Evolutionary conservation across 64 coral and sea anemone genomes (phyloP), one percentile per base, ranked within the genome.

Genomic region (Pocillopora damicornis): DNA sequence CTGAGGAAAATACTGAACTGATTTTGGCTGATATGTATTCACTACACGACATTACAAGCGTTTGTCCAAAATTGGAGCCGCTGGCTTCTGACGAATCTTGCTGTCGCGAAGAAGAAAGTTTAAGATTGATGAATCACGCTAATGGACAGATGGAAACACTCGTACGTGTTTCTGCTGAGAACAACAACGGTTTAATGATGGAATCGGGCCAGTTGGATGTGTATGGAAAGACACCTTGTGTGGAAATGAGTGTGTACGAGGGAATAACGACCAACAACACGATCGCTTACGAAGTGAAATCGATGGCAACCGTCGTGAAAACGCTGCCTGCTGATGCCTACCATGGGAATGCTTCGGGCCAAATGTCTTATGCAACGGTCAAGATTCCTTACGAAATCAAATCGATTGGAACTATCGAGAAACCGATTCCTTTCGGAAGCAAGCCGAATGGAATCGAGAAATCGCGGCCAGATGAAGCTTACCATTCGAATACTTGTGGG

Each of bases 11-110:
- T 23, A 71, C 20, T 71, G 20, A 71, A 23, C n/a, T 20, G 42
- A 0, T 4, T 7, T 71, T 23, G 6, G n/a, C 25, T 23, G n/a
- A 25, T 5, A 85, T 85, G 81, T 85, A 85, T 72, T 85, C 81
- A 14, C 37, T 85, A 13, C 65, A 73, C 37, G 81, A 85, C 64
- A 85, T 85, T 37, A 72, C 81, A 23, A 85, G 11, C 56, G 81
- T 73, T 15, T 72, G 81, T 38, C 18, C 64, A 85, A 85, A 85
- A 85, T 17, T 85, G 4, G 81, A 85, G 65, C 81, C 37, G 18
- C 37, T 85, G 6, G 75, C 3, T 4, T 72, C 65, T 58, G 81
- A 73, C 20, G 81, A 85, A 57, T 38, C 9, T 11, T 63, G 58
- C 45, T 66, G 9, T 23, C 22, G n/a, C n/a, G 64, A 85, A 85